Percentiles rank a stretch among this genome's conserved stretches.
Evolutionary conservation across 2,797 vertebrate species (phyloP).

Genomic region (Alauda arvensis): DNA sequence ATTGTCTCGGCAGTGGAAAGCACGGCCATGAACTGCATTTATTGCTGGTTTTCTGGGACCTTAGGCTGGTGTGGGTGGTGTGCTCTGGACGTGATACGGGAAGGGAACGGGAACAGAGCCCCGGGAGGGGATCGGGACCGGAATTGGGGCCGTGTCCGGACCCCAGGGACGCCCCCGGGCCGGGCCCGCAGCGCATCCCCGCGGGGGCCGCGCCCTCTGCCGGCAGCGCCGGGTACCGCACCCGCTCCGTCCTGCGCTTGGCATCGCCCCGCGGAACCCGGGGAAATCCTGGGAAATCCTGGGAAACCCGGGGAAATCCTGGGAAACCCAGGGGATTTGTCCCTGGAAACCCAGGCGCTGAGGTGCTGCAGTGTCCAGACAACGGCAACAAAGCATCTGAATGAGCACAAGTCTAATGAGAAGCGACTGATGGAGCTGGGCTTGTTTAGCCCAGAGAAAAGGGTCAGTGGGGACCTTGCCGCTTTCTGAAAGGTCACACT

Average conservation of each 20-base stretch:
- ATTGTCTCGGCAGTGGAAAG: not conserved
- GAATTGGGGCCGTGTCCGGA: too few relatives aligned
- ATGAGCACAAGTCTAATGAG: not conserved
- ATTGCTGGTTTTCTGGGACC: not conserved
- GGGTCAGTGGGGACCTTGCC: fast-evolving
- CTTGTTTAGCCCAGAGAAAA: not conserved
- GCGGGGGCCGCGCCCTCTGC: constrained; percentile 14
- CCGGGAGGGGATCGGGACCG: too few relatives aligned
- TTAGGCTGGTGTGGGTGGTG: not conserved
- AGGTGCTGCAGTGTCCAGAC: not conserved
- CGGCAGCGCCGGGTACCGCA: not conserved
- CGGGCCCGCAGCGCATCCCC: not conserved
- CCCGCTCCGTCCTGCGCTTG: too few relatives aligned
- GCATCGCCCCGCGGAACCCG: too few relatives aligned
- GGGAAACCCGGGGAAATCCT: too few relatives aligned
- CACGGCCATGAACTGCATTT: not conserved
- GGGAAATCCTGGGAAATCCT: too few relatives aligned
- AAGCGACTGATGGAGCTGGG: not conserved
- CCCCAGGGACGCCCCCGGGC: too few relatives aligned
- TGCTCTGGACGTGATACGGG: not conserved
- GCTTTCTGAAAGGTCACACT: not conserved
- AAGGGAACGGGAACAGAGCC: too few relatives aligned
- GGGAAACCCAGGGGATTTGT: not conserved
- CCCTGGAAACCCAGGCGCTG: not conserved
- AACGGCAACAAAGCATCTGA: not conserved